These are phyloP conservation scores for Tetrao urogallus DNA, from an alignment of 2,113 vertebrate species.

Conservation along the genomic window DNA sequence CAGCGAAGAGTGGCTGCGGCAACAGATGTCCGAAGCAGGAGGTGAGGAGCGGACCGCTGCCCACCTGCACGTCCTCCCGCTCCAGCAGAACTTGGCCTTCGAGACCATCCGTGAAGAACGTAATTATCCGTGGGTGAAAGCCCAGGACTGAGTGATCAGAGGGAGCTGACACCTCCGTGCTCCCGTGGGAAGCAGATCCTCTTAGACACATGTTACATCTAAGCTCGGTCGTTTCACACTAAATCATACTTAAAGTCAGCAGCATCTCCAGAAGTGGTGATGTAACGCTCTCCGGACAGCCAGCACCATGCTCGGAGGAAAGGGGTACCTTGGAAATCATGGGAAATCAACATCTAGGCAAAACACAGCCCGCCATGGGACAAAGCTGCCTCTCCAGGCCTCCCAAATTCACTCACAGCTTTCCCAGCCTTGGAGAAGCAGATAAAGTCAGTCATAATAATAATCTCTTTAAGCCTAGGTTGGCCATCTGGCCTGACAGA, in stretches of 20 bases:
- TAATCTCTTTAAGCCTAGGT: accelerated
- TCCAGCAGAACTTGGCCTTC: constrained; percentile 50
- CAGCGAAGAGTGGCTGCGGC: background rate
- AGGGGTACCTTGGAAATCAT: constrained; percentile 13
- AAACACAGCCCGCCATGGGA: background rate
- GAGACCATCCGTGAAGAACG: background rate
- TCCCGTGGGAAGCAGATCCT: background rate
- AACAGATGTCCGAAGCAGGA: constrained; percentile 25
- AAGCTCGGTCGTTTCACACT: background rate
- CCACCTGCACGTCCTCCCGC: constrained; percentile 38
- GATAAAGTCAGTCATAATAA: background rate
- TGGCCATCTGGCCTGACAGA: background rate
- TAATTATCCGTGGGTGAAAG: constrained; percentile 28
- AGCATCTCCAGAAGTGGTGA: constrained; percentile 29
- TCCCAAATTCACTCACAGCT: background rate
- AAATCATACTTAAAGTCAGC: background rate
- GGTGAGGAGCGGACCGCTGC: constrained; percentile 29
- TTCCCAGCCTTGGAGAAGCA: background rate
- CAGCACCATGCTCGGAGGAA: background rate
- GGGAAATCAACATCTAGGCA: background rate
- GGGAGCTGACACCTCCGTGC: background rate
- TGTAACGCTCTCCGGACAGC: background rate
- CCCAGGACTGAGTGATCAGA: constrained; percentile 53
- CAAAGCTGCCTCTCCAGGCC: background rate
- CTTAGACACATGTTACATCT: constrained; percentile 13